These are phyloP conservation scores for Notechis scutatus DNA, from an alignment of 2,113 vertebrate genomes.

Conservation along the genomic window DNA sequence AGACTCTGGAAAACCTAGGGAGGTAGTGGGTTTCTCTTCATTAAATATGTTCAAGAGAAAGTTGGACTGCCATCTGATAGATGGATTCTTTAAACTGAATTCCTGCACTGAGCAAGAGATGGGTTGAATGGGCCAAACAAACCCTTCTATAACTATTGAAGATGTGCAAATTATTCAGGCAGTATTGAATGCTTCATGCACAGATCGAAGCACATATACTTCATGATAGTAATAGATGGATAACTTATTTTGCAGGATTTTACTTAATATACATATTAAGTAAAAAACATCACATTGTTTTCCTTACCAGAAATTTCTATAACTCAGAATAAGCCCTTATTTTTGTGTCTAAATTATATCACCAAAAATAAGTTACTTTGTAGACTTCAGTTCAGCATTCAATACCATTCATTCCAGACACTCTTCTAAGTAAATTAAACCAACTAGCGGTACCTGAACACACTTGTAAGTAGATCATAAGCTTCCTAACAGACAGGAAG, in stretches of 20 bases:
- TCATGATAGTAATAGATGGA: neutral
- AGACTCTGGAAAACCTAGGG: neutral
- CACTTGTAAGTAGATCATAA: too few species aligned
- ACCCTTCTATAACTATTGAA: neutral
- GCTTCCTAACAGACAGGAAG: too few species aligned
- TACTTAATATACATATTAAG: neutral
- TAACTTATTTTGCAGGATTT: neutral
- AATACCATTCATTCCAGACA: too few species aligned
- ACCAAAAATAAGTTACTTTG: neutral
- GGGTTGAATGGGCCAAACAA: neutral
- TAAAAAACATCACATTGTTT: neutral
- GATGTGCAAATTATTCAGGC: neutral
- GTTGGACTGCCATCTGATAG: neutral
- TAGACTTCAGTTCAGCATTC: too few species aligned
- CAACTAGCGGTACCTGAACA: too few species aligned
- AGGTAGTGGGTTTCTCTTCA: neutral
- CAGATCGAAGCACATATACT: neutral
- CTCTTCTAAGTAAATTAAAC: too few species aligned
- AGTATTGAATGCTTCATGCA: neutral
- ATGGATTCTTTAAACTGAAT: neutral
- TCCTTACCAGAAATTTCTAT: neutral
- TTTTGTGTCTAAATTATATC: neutral
- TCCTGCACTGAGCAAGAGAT: neutral
- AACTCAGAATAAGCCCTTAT: neutral
- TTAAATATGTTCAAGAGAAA: neutral